Conservation (phyloP, 2,888 invertebrate genomes). For the Drosophila mimica region DNA sequence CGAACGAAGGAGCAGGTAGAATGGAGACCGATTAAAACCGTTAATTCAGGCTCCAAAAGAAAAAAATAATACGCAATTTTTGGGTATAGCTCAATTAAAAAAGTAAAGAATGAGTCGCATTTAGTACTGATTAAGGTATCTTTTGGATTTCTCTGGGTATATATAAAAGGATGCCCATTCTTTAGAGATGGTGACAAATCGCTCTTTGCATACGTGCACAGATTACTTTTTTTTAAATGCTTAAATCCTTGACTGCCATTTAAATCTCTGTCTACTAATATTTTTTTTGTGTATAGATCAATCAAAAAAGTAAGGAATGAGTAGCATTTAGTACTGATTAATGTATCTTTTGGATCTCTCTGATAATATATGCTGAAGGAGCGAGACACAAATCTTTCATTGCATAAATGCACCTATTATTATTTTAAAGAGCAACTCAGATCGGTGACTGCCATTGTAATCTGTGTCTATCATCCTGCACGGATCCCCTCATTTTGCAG, state of each 20-base stretch:
- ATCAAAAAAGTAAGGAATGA: neutral
- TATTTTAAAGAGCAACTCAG: neutral
- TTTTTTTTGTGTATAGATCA: no score
- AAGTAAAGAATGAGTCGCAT: constrained; percentile 3
- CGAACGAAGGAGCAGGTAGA: neutral
- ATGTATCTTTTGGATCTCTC: neutral
- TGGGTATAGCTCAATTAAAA: constrained; percentile 8
- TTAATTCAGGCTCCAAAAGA: constrained; percentile 28
- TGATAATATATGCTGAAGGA: neutral
- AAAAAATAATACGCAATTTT: constrained; percentile 8
- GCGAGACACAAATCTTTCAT: neutral
- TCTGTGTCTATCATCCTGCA: constrained; percentile 7
- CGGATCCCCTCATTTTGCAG: constrained; percentile 34
- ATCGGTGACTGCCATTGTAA: neutral
- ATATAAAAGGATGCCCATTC: neutral
- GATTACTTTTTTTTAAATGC: no score
- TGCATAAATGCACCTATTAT: neutral
- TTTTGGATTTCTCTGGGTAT: neutral
- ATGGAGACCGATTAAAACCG: constrained; percentile 21
- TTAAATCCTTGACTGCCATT: neutral
- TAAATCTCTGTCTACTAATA: neutral
- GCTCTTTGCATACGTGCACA: neutral
- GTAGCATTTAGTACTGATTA: neutral
- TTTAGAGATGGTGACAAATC: neutral
- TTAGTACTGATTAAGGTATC: neutral